Percentiles rank a stretch among this genome's conserved stretches.
phyloP scores from a whole-genome alignment of 2,797 vertebrate species.

The Brachymystax lenok region DNA sequence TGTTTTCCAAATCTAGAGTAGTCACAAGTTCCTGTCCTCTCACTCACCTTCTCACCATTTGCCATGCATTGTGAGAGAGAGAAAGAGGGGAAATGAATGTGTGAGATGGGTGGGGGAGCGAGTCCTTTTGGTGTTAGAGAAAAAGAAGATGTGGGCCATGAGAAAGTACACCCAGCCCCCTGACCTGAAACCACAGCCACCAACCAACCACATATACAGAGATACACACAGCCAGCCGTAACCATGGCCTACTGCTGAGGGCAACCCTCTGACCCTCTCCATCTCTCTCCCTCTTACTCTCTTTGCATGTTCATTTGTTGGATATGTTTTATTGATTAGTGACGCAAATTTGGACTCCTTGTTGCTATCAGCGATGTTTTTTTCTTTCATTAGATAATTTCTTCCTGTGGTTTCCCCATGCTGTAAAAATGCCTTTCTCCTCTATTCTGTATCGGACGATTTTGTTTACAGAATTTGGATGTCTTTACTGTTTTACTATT shows the following conservation, averaged over 20 bases:
- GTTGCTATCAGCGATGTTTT: background rate
- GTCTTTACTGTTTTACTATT: background rate
- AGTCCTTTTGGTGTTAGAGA: slow-evolving; percentile 23
- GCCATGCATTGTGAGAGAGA: slow-evolving; percentile 24
- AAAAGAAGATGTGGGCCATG: slow-evolving; percentile 55
- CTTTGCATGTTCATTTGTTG: background rate
- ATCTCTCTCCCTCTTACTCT: background rate
- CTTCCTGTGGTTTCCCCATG: background rate
- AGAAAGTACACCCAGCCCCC: slow-evolving; percentile 59
- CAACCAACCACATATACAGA: slow-evolving; percentile 26
- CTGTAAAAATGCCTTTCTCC: background rate
- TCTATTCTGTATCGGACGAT: background rate
- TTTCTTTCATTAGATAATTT: background rate
- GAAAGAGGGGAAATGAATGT: slow-evolving; percentile 32
- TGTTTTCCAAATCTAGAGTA: slow-evolving; percentile 32
- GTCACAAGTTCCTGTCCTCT: slow-evolving; percentile 32
- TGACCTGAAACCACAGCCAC: slow-evolving; percentile 49
- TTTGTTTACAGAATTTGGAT: background rate
- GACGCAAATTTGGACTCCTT: background rate
- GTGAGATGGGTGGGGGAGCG: slow-evolving; percentile 37
- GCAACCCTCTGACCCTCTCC: background rate
- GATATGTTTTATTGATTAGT: background rate
- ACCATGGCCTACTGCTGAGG: slow-evolving; percentile 8
- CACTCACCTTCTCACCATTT: slow-evolving; percentile 28
- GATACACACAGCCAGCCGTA: slow-evolving; percentile 28